Base-by-base conservation (phyloP, 2,888 invertebrate species). In the Hirtodrosophila alboralis region DNA sequence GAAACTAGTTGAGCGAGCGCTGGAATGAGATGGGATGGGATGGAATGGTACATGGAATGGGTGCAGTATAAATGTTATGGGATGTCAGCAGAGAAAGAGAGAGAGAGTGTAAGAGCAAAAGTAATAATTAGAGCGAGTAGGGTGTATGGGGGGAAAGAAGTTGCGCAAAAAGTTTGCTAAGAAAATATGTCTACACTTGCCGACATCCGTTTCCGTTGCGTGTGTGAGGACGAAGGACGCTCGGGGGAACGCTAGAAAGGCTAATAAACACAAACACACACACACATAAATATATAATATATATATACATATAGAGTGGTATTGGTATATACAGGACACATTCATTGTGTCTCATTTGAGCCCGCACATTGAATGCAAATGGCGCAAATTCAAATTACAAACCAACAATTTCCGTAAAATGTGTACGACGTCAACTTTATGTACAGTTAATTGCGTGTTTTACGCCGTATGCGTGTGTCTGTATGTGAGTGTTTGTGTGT, bases 151-250 rank as follows among this genome's bases (percentile, higher is more conserved):
- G 5, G 6, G 23, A 7, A 23, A 8, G 3, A 12, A 34, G 47
- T 47, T 53, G 53, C 2, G 51, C 51, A 40, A 71, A 80, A 78
- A 69, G n/a, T n/a, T 75, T 72, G 41, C 72, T 58, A 80, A 72
- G 77, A 80, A 78, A 80, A 80, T 78, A 77, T 76, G 76, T 75
- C 76, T 76, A 76, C 76, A 78, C 76, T 78, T 77, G 71, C 80
- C 74, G 57, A 80, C 76, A 77, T 77, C 80, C 77, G 77, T 76
- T 77, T 80, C 74, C 71, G 80, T 44, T 40, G 36, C 66, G 43
- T 38, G 60, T 37, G 49, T 64, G 71, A 14, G 33, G 47, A 38
- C 21, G 67, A n/a, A n/a, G n/a, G n/a, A 16, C 44, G 51, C 37
- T 53, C 12, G 13, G 43, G 43, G 53, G 43, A 44, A 48, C 54